Conservation (phyloP, 2,797 vertebrate species). For the Coreius guichenoti region DNA sequence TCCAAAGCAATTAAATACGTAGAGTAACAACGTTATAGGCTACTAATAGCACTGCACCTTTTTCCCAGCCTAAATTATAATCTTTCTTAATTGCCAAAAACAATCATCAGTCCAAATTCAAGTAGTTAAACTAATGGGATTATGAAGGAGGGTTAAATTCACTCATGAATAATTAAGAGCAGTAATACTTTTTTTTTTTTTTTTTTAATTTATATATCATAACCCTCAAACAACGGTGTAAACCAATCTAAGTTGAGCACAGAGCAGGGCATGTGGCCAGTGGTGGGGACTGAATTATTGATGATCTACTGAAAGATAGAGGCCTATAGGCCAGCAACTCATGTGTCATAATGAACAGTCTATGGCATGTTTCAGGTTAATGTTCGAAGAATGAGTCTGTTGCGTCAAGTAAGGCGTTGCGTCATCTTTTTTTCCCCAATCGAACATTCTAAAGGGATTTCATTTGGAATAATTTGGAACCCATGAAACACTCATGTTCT, state of each 20-base stretch:
- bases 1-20: not conserved
- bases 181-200: conserved; percentile 72
- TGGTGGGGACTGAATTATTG: conserved; percentile 85
- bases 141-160: not conserved
- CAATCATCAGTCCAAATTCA: not conserved
- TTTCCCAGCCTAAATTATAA: not conserved
- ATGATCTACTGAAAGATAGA: conserved; percentile 76
- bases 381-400: not conserved
- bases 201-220: conserved; percentile 71
- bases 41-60: not conserved
- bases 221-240: conserved; percentile 75
- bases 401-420: not conserved
- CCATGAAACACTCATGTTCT: not conserved
- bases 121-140: not conserved
- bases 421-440: not conserved
- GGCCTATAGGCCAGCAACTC: conserved; percentile 1
- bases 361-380: not conserved
- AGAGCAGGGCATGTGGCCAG: conserved; percentile 81
- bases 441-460: not conserved
- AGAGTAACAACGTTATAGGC: not conserved
- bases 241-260: conserved; percentile 78
- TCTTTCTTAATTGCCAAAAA: not conserved
- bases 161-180: conserved; percentile 71
- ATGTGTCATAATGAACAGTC: conserved; percentile 14
- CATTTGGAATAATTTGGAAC: not conserved